Evolutionary conservation across 2,113 vertebrate species (phyloP), one percentile per base, ranked within the genome.

Genomic region (Pholis gunnellus): DNA sequence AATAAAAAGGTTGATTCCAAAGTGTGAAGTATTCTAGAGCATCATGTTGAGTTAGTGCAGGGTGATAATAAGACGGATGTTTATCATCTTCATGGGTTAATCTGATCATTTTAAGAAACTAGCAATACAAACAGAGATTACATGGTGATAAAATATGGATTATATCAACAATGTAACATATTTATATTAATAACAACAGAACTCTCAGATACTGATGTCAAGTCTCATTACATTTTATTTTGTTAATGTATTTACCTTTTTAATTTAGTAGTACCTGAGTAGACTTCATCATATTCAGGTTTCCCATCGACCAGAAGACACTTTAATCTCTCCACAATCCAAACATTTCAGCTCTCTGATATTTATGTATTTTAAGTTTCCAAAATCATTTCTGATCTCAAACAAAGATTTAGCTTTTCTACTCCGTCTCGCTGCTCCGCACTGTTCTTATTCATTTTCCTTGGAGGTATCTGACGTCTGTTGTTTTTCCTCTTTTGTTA

Each of bases 401-500:
- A 27, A 29, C 36, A 8, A 71, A 13, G 7, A 29, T n/a, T 25
- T 29, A 50, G 1, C 9, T 11, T 59, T 52, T 20, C 9, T 48
- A 0, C 54, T 69, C 40, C 0, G 15, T 72, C 18, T 59, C 42
- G 0, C 34, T 61, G 27, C 65, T 69, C 6, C 11, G 1, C 27
- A 6, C 9, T 25, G 8, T 70, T 65, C 0, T 10, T 9, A 4
- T 72, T 42, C 29, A 4, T 40, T 5, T 66, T 67, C 11, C 13
- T 78, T 14, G 29, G 29, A 70, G 11, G 29, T 75, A 13, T 67
- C 36, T 78, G 20, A 85, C 22, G 42, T 61, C 38, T 67, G 36
- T 57, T 50, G 17, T 4, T 91, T 29, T 85, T 77, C 86, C 82
- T 87, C 13, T 5, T 42, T 71, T 74, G 73, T 75, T 91, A 99